phyloP scores from a whole-genome alignment of 2,888 invertebrate genomes.

The Xanthorhoe spadicearia region DNA sequence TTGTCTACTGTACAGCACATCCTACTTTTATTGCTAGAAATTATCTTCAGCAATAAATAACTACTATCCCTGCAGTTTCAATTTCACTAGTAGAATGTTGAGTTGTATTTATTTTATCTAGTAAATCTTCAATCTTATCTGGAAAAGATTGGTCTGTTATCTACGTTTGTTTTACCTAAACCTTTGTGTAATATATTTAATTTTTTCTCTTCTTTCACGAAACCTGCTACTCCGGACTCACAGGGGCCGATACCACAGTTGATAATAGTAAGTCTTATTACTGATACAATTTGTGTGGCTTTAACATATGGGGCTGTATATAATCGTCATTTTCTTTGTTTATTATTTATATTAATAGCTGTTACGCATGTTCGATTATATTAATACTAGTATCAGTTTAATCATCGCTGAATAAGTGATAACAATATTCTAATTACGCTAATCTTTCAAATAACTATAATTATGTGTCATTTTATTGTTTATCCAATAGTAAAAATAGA shows the following conservation, averaged over 20 bases:
- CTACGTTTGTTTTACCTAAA: constrained; percentile 36
- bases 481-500: not conserved
- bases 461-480: not conserved
- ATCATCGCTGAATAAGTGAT: not conserved
- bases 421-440: not conserved
- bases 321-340: not conserved
- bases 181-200: constrained; percentile 62
- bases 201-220: constrained; percentile 58
- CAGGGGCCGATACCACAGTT: constrained; percentile 83
- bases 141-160: constrained; percentile 29
- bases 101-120: not conserved
- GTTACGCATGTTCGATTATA: not conserved
- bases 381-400: not conserved
- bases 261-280: constrained; percentile 78
- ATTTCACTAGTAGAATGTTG: not conserved
- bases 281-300: constrained; percentile 16
- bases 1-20: constrained; percentile 51
- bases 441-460: not conserved
- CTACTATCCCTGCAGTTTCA: not conserved
- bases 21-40: constrained; percentile 46
- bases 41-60: not conserved
- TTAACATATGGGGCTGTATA: not conserved
- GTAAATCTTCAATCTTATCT: not conserved
- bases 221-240: constrained; percentile 52
- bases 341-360: not conserved